phyloP scores from a whole-genome alignment of 1,140 invertebrate species.

The Nephila pilipes region DNA sequence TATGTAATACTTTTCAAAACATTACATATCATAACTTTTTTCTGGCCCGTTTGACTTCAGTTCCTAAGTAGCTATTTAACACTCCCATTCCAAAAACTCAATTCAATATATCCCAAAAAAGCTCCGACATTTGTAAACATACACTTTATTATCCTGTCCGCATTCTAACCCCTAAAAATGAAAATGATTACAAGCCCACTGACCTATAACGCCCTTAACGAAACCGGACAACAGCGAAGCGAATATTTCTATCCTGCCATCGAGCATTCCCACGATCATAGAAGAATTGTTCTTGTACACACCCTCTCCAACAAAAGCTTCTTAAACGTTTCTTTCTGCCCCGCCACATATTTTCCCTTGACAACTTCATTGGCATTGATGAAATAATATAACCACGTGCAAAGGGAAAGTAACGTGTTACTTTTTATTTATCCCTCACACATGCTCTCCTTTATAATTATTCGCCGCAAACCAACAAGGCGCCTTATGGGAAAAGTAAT shows the following conservation, averaged over 20 bases:
- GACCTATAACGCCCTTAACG: not conserved
- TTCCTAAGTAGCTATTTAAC: too few relatives aligned
- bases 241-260: not conserved
- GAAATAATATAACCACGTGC: constrained; percentile 16
- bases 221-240: not conserved
- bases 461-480: not conserved
- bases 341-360: not conserved
- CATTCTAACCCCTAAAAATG: not conserved
- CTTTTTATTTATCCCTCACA: not conserved
- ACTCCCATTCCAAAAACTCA: too few relatives aligned
- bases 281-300: not conserved
- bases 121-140: too few relatives aligned
- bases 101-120: too few relatives aligned
- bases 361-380: constrained; percentile 8
- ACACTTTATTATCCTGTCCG: too few relatives aligned
- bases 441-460: not conserved
- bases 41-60: too few relatives aligned
- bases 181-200: not conserved
- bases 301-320: not conserved
- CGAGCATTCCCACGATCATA: not conserved
- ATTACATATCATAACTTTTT: too few relatives aligned
- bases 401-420: not conserved
- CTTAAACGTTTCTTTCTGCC: not conserved
- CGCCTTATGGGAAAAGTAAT: not conserved
- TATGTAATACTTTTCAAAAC: too few relatives aligned